Evolutionary conservation across 2,113 vertebrate genomes (phyloP).

Genomic region (Trichechus manatus): DNA sequence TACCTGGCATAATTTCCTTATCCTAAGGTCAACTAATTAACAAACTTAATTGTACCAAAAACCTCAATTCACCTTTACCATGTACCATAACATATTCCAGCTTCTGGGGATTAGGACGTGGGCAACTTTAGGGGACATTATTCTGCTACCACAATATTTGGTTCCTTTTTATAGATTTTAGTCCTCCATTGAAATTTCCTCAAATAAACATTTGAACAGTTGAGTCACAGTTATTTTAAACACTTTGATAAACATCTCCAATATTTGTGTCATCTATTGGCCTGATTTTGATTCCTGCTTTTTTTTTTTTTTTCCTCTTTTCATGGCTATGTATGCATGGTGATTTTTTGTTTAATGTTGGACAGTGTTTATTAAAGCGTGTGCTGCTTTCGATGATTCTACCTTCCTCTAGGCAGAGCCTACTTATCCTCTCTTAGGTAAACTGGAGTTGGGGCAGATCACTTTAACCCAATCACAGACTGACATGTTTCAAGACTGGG

Average conservation of each 20-base stretch:
- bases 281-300: background rate
- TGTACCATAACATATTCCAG: background rate
- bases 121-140: background rate
- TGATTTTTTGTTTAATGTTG: background rate
- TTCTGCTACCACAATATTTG: background rate
- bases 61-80: no score
- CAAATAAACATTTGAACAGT: background rate
- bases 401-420: background rate
- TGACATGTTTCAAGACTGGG: background rate
- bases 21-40: no score
- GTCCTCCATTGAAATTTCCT: no score
- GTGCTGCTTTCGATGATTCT: no score
- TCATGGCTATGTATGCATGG: no score
- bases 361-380: no score
- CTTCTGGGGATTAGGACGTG: fast-evolving
- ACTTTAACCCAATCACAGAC: background rate
- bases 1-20: no score
- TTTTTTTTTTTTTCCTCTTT: background rate
- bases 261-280: background rate
- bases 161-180: no score
- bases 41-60: no score
- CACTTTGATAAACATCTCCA: no score
- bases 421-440: background rate
- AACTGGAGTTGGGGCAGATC: no score
- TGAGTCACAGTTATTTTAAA: background rate